phyloP scores from a whole-genome alignment of 2,113 vertebrate species.

The Bucco capensis region DNA sequence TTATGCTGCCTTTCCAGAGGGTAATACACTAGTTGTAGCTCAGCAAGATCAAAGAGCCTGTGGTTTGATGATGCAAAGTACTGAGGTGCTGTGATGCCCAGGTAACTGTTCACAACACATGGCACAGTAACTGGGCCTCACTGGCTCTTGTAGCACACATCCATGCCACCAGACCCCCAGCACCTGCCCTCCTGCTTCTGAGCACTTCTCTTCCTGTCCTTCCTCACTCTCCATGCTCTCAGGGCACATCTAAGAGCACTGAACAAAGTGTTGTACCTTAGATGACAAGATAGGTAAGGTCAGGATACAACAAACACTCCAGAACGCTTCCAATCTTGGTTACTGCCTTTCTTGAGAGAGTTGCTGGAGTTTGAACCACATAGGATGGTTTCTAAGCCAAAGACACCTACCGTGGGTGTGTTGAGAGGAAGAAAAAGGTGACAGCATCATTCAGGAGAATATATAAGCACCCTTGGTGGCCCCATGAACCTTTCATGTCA shows the following conservation, averaged over 20 bases:
- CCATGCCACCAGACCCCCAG: neutral
- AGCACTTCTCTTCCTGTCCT: neutral
- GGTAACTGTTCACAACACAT: neutral
- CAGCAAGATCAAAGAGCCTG: neutral
- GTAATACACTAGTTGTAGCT: neutral
- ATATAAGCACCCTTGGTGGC: neutral
- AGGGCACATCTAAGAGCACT: neutral
- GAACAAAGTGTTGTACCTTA: neutral
- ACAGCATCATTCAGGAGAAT: too few species aligned
- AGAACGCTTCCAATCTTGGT: neutral
- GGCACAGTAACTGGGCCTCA: accelerated
- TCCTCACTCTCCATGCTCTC: neutral
- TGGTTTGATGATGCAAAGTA: neutral
- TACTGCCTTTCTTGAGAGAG: neutral
- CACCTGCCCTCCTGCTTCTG: neutral
- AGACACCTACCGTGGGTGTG: accelerated
- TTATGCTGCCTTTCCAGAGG: neutral
- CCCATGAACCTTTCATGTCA: accelerated
- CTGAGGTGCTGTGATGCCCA: neutral
- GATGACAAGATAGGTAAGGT: neutral
- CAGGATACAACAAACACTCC: neutral
- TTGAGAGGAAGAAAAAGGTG: too few species aligned
- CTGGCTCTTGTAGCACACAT: accelerated
- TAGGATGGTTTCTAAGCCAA: neutral
- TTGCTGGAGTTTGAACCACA: neutral